Evolutionary conservation across 2,797 vertebrate genomes (phyloP), one percentile per base, ranked within the genome.

Genomic region (Arrhamphus sclerolepis): DNA sequence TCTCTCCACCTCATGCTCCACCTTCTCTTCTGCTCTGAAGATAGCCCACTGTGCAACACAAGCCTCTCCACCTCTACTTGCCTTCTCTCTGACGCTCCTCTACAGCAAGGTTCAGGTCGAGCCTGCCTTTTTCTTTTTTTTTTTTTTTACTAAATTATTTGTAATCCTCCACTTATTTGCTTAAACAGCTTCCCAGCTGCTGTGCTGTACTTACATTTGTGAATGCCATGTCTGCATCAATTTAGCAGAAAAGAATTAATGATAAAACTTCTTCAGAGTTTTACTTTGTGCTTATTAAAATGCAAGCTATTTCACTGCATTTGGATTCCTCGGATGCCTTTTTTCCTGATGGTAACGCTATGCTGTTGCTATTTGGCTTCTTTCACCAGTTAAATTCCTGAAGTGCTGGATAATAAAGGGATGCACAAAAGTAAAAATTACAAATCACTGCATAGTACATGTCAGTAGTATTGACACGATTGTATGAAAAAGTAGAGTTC

Each of bases 1-100:
- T 98, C 95, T 96, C 94, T 94, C 95, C 93, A 95, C 95, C 95
- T 95, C 84, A 82, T 96, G 95, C 96, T 95, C 95, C 94, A 95
- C 94, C 95, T 94, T 94, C 94, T 94, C 93, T 89, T 87, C 82
- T 73, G 54, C 70, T 90, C 73, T 63, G 52, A 74, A 46, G 75
- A 81, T 16, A 20, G 46, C 69, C 62, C 75, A 64, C 40, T 62
- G 56, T 59, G 46, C 53, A 56, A 14, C 39, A 39, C 69, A 67
- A 62, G 47, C 54, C 56, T 63, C 67, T 78, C 48, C 10, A 44
- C 69, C 57, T 80, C 51, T 67, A 51, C 74, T 79, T 70, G 34
- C 21, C 14, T 70, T 40, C 20, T 67, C 29, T 11, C 1, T 39
- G 58, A 60, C 59, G 44, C 41, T 67, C 55, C 41, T 62, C 11